A percentile compares a stretch with the other conserved stretches of the same genome.
Conservation (phyloP, 2,888 invertebrate genomes). For the Hesperia comma region DNA sequence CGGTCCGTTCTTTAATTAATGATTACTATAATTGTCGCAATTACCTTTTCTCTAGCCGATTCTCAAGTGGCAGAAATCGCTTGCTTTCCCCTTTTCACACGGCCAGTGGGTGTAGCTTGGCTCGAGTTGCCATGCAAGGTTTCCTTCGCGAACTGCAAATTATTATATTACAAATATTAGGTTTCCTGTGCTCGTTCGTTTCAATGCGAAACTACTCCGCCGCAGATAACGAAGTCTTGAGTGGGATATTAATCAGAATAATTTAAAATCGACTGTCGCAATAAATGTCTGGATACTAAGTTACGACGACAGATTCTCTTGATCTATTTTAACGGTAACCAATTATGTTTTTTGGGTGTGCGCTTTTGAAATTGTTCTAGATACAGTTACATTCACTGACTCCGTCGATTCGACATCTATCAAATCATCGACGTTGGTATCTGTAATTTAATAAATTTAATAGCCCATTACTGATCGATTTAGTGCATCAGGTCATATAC, state of each 20-base stretch:
- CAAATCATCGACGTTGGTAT: background rate
- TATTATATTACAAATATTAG: conserved; percentile 36
- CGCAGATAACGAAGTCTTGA: conserved; percentile 32
- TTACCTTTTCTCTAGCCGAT: conserved; percentile 2
- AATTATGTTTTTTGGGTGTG: conserved; percentile 11
- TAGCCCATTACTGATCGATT: background rate
- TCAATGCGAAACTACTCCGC: conserved; percentile 29
- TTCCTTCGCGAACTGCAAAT: conserved; percentile 28
- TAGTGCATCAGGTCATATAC: background rate
- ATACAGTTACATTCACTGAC: background rate
- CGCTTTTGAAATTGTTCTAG: conserved; percentile 5
- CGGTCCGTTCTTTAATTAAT: background rate
- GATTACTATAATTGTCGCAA: conserved; percentile 13
- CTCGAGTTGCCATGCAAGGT: conserved; percentile 31
- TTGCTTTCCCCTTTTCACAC: conserved; percentile 35
- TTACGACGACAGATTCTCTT: conserved; percentile 23
- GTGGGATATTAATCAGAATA: conserved; percentile 33
- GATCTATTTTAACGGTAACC: conserved; percentile 14
- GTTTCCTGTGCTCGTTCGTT: conserved; percentile 27
- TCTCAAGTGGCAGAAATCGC: conserved; percentile 26
- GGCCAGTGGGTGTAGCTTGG: conserved; percentile 11
- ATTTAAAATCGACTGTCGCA: conserved; percentile 27
- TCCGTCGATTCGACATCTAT: background rate
- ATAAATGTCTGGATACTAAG: conserved; percentile 29
- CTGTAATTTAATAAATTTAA: background rate